Base-by-base conservation (phyloP, 2,888 invertebrate species). In the Hirtodrosophila histrioides region DNA sequence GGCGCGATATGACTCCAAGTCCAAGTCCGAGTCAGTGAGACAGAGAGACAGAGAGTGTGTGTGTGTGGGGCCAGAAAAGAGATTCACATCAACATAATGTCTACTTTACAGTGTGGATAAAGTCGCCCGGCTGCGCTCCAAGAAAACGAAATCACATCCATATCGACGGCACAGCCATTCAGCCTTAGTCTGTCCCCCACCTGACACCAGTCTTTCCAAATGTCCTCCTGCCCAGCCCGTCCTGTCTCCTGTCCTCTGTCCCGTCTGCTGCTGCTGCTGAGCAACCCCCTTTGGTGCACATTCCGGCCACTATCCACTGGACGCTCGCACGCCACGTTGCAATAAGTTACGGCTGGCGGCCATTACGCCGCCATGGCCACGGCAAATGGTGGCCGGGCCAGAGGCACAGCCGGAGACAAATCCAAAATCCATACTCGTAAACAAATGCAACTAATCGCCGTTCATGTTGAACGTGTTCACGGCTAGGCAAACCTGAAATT, bases 371-470 rank as follows among this genome's bases (percentile, higher is more conserved):
- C 53, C 62, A 61, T 67, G 39, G 55, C 31, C 35, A 17, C 27
- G 74, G 69, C 66, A 55, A 64, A 64, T 72, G 73, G 56, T 66
- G 67, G 54, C 45, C 58, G 56, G 49, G 27, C 12, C 23, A 45
- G 10, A 33, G 70, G 60, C 84, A 69, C 73, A 78, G 76, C 70
- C 74, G 75, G 80, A 79, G 79, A 87, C 85, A 86, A 86, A 86
- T 86, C 88, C 88, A 64, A 86, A 90, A 89, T 90, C 89, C 88
- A 82, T 86, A 86, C 88, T 89, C 90, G 75, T 90, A 90, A 90
- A 90, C 90, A 90, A 90, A 89, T 90, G 89, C 89, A 90, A 86
- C 87, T 90, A 90, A 90, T 90, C 89, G 86, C 82, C 81, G 75
- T 75, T 88, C 85, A 84, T 86, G 87, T 88, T 68, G 80, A 82